Percentiles rank a stretch among this genome's conserved stretches.
phyloP scores from a whole-genome alignment of 2,113 vertebrate species.

The Lynx canadensis region DNA sequence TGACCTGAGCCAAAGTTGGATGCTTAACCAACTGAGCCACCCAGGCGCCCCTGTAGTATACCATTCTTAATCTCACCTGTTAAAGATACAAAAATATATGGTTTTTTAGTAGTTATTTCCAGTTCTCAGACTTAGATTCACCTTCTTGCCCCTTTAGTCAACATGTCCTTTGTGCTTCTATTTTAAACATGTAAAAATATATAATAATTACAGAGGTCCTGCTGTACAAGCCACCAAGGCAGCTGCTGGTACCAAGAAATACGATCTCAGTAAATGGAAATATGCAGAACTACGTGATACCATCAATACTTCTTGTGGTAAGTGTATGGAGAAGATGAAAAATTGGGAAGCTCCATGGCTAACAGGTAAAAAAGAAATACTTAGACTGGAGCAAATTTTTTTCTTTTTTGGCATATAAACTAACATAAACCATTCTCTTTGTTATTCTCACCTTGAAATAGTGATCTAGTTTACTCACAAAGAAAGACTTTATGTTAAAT shows the following conservation, averaged over 20 bases:
- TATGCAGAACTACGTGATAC: slow-evolving; percentile 97
- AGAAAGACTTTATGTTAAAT: not conserved
- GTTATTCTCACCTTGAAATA: slow-evolving; percentile 19
- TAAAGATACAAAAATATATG: not conserved
- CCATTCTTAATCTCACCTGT: slow-evolving; percentile 20
- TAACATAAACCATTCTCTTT: not conserved
- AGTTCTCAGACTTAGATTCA: not conserved
- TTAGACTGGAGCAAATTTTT: not conserved
- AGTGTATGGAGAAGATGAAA: slow-evolving; percentile 20
- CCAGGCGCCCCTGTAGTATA: not conserved
- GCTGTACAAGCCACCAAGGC: slow-evolving; percentile 94
- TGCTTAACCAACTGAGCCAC: too few relatives aligned
- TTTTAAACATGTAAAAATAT: slow-evolving; percentile 56
- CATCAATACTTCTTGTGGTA: slow-evolving; percentile 99
- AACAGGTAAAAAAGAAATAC: not conserved
- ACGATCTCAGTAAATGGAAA: slow-evolving; percentile 99
- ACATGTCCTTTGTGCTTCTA: slow-evolving; percentile 42
- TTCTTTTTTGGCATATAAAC: not conserved
- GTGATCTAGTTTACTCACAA: not conserved
- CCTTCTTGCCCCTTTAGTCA: slow-evolving; percentile 22
- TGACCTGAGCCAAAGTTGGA: too few relatives aligned
- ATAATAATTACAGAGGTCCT: slow-evolving; percentile 87
- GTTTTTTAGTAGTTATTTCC: not conserved
- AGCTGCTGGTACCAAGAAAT: slow-evolving; percentile 92
- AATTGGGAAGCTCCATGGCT: too few relatives aligned